Conservation (phyloP, 1,140 invertebrate genomes). For the Drosophila sulfurigaster region DNA sequence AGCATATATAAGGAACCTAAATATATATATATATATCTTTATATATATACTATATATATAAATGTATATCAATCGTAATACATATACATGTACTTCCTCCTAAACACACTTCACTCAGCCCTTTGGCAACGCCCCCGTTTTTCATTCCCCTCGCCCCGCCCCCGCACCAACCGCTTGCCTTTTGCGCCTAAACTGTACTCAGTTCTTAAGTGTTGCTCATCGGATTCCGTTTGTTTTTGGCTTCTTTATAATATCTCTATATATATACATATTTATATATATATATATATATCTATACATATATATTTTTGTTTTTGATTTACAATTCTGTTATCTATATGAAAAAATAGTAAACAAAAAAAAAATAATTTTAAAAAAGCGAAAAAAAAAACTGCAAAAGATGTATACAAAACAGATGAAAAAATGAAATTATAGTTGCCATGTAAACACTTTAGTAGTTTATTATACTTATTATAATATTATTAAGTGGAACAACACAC, state of each 20-base stretch:
- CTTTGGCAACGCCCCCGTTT: slow-evolving; percentile 6
- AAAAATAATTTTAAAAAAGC: slow-evolving; percentile 20
- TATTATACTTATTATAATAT: slow-evolving; percentile 74
- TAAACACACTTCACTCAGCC: slow-evolving; percentile 27
- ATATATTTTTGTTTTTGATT: slow-evolving; percentile 17
- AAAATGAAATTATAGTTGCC: slow-evolving; percentile 72
- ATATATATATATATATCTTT: slow-evolving; percentile 36
- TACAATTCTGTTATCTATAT: slow-evolving; percentile 32
- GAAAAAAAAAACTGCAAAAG: slow-evolving; percentile 35
- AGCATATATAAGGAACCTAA: slow-evolving; percentile 56
- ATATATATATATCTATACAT: slow-evolving; percentile 33
- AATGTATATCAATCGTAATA: slow-evolving; percentile 49
- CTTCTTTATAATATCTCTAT: slow-evolving; percentile 17
- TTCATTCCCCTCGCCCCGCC: not conserved
- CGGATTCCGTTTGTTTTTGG: slow-evolving; percentile 46
- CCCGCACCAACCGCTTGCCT: slow-evolving; percentile 5
- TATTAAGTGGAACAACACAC: slow-evolving; percentile 64
- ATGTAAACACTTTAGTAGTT: slow-evolving; percentile 78
- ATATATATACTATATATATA: slow-evolving; percentile 40
- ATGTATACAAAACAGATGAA: slow-evolving; percentile 39
- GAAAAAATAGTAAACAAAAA: slow-evolving; percentile 17
- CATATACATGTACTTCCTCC: slow-evolving; percentile 26
- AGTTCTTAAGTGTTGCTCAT: slow-evolving; percentile 37
- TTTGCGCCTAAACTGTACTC: slow-evolving; percentile 15
- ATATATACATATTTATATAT: slow-evolving; percentile 39